Evolutionary conservation across 2,797 vertebrate genomes (phyloP), one percentile per base, ranked within the genome.

Genomic region (Erpetoichthys calabaricus): DNA sequence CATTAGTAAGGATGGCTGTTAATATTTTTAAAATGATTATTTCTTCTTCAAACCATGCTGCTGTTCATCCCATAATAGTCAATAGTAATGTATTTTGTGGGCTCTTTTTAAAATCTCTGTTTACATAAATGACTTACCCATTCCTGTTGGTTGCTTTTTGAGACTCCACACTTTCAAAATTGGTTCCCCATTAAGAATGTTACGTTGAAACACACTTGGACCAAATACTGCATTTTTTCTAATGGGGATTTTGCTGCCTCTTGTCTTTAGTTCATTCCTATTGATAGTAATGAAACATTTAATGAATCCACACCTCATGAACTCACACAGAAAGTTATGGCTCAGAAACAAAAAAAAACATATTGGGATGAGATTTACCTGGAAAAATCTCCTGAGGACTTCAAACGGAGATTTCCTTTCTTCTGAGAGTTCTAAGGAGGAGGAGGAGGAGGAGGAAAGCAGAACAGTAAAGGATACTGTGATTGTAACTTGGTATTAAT

Each of bases 231-330:
- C 58, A 1, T 51, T 60, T 67, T 63, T 81, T 45, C 73, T 64
- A 49, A 87, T 68, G 0, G 87, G 86, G 62, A 86, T 85, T 47
- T 77, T 73, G 65, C 84, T 88, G 25, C 66, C 50, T 5, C 78
- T 76, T 1, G 67, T 72, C 10, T 70, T 71, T 56, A 80, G 67
- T 60, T 86, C 79, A 63, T 71, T 83, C 62, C 86, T 88, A 61
- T 42, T 50, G 44, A 8, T 47, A 44, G 5, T 47, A 50, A 25
- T 51, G 25, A 7, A 60, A 52, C 53, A 8, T n/a, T 25, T 46
- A 59, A 45, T 42, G 5, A 49, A 49, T 49, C 47, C 47, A 10
- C 41, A 45, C 4, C 8, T 49, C 5, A 53, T 42, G 6, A 7
- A 41, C 45, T 45, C 62, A 57, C 3, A 54, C 2, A 55, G 42